A percentile compares a stretch with the other conserved stretches of the same genome.
phyloP scores from a whole-genome alignment of 1,140 invertebrate species.

The Aphidius gifuensis region DNA sequence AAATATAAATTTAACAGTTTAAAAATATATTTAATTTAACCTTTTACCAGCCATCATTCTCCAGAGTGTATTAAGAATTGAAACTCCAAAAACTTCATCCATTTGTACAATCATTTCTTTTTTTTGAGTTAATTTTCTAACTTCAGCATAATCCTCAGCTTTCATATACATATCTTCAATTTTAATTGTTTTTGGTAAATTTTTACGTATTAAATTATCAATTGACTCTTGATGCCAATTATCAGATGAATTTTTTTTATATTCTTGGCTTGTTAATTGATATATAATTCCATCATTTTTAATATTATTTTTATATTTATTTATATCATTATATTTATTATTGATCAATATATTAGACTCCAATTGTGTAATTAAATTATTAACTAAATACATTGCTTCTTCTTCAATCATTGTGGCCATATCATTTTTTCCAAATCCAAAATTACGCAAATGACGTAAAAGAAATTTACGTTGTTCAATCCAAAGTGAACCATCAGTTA shows the following conservation, averaged over 20 bases:
- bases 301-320: slow-evolving; percentile 15
- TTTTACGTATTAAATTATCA: slow-evolving; percentile 17
- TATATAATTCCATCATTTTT: slow-evolving; percentile 39
- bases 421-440: slow-evolving; percentile 74
- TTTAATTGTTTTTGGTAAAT: slow-evolving; percentile 33
- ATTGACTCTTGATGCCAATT: background rate
- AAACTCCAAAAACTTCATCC: slow-evolving; percentile 70
- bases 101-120: slow-evolving; percentile 59
- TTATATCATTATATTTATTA: background rate
- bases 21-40: slow-evolving; percentile 35
- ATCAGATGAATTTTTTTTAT: slow-evolving; percentile 16
- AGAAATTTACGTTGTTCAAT: slow-evolving; percentile 79
- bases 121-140: slow-evolving; percentile 33
- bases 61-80: slow-evolving; percentile 83
- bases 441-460: slow-evolving; percentile 72
- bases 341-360: slow-evolving; percentile 29
- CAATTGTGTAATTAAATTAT: slow-evolving; percentile 60
- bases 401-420: slow-evolving; percentile 71
- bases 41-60: slow-evolving; percentile 78
- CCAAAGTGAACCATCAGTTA: slow-evolving; percentile 78
- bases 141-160: slow-evolving; percentile 39
- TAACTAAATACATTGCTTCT: slow-evolving; percentile 63
- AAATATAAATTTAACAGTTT: background rate
- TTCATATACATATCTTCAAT: slow-evolving; percentile 46
- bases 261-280: slow-evolving; percentile 28